Conservation (phyloP, 2,888 invertebrate species). For the Serripes groenlandicus region DNA sequence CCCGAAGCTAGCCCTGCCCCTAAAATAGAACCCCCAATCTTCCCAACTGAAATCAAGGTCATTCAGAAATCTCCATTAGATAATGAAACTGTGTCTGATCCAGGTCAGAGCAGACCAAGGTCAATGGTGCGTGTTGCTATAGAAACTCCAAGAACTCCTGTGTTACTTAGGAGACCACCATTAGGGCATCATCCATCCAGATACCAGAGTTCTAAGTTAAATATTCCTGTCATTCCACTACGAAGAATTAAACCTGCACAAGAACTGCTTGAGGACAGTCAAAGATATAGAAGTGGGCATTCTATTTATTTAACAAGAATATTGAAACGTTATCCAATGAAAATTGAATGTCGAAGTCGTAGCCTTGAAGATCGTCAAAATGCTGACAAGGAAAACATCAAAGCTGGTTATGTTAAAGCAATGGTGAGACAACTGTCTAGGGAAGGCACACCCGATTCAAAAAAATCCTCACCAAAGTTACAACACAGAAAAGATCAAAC, state of each 20-base stretch:
- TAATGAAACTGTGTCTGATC: conserved; percentile 61
- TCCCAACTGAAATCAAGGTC: conserved; percentile 54
- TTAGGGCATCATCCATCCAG: conserved; percentile 37
- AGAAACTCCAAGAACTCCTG: conserved; percentile 52
- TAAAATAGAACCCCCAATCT: conserved; percentile 50
- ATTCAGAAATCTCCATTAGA: conserved; percentile 38
- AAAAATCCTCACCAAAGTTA: conserved; percentile 67
- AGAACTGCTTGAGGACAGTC: conserved; percentile 83
- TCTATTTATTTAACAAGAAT: conserved; percentile 79
- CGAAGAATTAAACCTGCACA: conserved; percentile 83
- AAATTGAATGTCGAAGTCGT: conserved; percentile 72
- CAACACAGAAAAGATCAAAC: conserved; percentile 22
- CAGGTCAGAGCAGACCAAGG: conserved; percentile 61
- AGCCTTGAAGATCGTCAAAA: conserved; percentile 67
- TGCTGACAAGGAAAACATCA: conserved; percentile 74
- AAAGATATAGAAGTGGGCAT: conserved; percentile 80
- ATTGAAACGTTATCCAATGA: conserved; percentile 77
- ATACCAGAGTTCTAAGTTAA: conserved; percentile 63
- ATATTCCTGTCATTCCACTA: conserved; percentile 72
- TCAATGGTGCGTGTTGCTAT: conserved; percentile 60
- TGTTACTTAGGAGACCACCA: conserved; percentile 61
- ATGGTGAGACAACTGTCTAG: conserved; percentile 80
- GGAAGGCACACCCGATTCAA: conserved; percentile 80
- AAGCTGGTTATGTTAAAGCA: conserved; percentile 78
- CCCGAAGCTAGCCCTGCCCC: conserved; percentile 68